A percentile compares a stretch with the other conserved stretches of the same genome.
These are phyloP conservation scores for Lepidurus packardi DNA, from an alignment of 1,140 invertebrate species.

Conservation along the genomic window DNA sequence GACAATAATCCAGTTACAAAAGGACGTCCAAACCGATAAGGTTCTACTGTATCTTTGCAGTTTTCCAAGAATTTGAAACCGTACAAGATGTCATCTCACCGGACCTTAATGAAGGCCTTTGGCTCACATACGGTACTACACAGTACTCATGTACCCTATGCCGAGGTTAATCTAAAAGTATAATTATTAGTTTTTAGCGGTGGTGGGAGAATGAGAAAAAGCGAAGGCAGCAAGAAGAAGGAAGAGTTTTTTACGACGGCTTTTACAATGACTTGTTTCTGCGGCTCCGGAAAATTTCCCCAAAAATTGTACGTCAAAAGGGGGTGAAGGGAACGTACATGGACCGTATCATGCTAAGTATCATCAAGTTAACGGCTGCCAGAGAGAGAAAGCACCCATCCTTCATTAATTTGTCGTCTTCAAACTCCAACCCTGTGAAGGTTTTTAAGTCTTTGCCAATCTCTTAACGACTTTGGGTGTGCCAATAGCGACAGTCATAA, in stretches of 20 bases:
- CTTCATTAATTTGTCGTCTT: conserved; percentile 13
- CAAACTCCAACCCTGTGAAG: not conserved
- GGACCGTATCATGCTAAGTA: not conserved
- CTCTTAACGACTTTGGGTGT: too few relatives aligned
- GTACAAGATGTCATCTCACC: not conserved
- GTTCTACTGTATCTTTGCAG: too few relatives aligned
- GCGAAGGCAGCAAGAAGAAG: not conserved
- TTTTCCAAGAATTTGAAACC: not conserved
- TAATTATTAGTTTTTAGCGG: not conserved
- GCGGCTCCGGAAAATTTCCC: not conserved
- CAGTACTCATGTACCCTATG: not conserved
- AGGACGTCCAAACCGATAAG: not conserved
- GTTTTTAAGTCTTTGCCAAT: too few relatives aligned
- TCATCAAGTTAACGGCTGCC: not conserved
- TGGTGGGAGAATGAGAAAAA: not conserved
- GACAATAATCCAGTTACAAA: not conserved
- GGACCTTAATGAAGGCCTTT: not conserved
- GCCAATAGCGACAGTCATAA: too few relatives aligned
- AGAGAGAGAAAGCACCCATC: not conserved
- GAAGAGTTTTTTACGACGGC: not conserved
- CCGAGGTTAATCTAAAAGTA: not conserved
- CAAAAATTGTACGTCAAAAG: not conserved
- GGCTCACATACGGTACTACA: too few relatives aligned
- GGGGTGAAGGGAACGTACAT: not conserved
- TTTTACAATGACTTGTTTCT: not conserved